Base-by-base conservation (phyloP, 2,797 vertebrate genomes). In the Cryptoprocta ferox region DNA sequence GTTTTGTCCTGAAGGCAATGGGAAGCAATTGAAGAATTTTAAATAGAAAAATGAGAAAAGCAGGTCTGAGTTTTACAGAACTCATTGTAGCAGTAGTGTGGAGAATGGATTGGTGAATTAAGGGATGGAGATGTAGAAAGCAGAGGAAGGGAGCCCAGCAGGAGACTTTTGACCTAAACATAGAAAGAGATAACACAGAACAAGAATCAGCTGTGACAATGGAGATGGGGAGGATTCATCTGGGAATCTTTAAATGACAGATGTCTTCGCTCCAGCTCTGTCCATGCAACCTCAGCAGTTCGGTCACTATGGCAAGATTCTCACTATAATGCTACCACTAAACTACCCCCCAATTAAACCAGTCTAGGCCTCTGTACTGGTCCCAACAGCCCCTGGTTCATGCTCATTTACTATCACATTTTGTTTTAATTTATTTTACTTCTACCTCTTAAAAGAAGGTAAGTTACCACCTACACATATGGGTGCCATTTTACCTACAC, bases 11-110 rank as follows among this genome's bases (percentile, higher is more conserved):
- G 76, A 93, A 97, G 89, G 97, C 96, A 94, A 50, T 45, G 56
- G 42, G 65, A 87, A 81, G 91, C 66, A 98, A 81, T 24, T 97
- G 93, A 93, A 96, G 83, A 97, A 95, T 97, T 97, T 97, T 93
- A 96, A 96, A 84, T 78, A 84, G 59, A 71, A 96, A 97, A 81
- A 35, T 28, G 70, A 91, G 45, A 93, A 71, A 83, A 87, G 73
- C 48, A 61, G 30, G 28, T 84, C 59, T 94, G 39, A 94, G 81
- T 92, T 71, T 82, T 87, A 91, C 9, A 85, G 89, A 89, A 89
- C 1, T 8, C 42, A 68, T 63, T 80, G 35, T 37, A 87, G 53
- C 65, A 95, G 83, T 66, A 90, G 39, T 65, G n/a, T 88, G 59
- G 76, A 95, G 75, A 97, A 96, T 79, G 85, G 79, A 89, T 50